phyloP scores from a whole-genome alignment of 2,113 vertebrate species.

The Syngnathoides biaculeatus region DNA sequence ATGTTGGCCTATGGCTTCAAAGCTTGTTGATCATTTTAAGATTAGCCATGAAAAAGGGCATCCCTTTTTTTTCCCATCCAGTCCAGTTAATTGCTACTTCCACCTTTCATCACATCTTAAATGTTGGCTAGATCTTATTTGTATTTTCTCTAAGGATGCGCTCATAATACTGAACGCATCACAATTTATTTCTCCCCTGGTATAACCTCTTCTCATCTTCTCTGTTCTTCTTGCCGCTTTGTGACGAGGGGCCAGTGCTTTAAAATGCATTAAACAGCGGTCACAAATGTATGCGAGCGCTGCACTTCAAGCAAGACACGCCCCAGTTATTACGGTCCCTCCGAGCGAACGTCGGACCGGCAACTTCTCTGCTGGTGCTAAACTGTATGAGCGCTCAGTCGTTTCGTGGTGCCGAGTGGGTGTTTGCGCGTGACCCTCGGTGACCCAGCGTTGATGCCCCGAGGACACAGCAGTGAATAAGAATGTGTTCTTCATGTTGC shows the following conservation, averaged over 20 bases:
- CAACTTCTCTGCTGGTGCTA: constrained; percentile 14
- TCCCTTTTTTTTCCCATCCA: too few species aligned
- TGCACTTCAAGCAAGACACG: constrained; percentile 9
- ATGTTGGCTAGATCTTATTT: neutral
- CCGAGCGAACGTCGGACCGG: constrained; percentile 21
- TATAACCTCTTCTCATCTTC: neutral
- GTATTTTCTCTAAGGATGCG: too few species aligned
- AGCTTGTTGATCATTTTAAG: neutral
- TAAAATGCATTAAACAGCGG: constrained; percentile 4
- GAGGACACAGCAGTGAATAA: constrained; percentile 39
- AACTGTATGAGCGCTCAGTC: constrained; percentile 9
- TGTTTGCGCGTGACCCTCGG: constrained; percentile 32
- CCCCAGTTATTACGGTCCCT: constrained; percentile 1
- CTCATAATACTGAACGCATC: too few species aligned
- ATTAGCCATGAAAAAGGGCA: neutral
- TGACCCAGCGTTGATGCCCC: constrained; percentile 25
- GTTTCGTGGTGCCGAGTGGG: constrained; percentile 29
- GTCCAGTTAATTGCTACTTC: neutral
- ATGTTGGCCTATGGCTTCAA: neutral
- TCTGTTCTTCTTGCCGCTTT: neutral
- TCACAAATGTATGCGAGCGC: constrained; percentile 5
- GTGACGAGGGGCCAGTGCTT: neutral
- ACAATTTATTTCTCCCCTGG: neutral
- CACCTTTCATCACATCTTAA: neutral
- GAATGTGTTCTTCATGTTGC: constrained; percentile 33